Evolutionary conservation across 2,113 vertebrate species (phyloP).

Genomic region (Platichthys flesus): DNA sequence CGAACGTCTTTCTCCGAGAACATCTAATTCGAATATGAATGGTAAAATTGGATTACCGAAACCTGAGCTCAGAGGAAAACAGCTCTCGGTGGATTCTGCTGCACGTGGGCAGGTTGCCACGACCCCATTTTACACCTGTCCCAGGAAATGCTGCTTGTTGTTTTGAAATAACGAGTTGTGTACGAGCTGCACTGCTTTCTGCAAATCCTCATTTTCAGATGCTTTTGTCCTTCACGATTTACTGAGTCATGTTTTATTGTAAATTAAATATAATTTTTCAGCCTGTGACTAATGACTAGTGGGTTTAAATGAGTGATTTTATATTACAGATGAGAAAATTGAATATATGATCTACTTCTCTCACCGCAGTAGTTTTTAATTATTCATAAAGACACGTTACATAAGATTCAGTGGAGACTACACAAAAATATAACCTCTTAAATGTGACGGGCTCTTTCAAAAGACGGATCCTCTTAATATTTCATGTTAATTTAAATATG

Average conservation of each 20-base stretch:
- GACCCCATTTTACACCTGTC: not conserved
- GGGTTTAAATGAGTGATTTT: not conserved
- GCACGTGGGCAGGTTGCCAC: not conserved
- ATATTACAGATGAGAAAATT: conserved; percentile 6
- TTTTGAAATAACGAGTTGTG: not conserved
- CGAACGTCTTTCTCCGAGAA: not conserved
- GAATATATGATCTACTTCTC: conserved; percentile 3
- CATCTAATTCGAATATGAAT: not conserved
- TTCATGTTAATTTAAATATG: not conserved
- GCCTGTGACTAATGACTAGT: not conserved
- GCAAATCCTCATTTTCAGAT: no score
- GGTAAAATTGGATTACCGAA: conserved; percentile 53
- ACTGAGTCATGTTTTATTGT: no score
- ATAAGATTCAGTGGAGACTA: not conserved
- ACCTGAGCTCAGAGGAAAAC: conserved; percentile 35
- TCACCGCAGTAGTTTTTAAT: conserved; percentile 9
- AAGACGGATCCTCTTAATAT: not conserved
- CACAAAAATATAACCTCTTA: not conserved
- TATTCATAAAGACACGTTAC: conserved; percentile 26
- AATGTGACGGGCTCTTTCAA: no score
- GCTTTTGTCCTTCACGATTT: no score
- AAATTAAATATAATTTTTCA: not conserved
- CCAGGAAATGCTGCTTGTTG: conserved; percentile 4
- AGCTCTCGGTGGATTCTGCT: conserved; percentile 6
- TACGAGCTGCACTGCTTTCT: not conserved